These are phyloP conservation scores for Eulemur rufifrons DNA, from an alignment of 2,113 vertebrate species.

Conservation along the genomic window DNA sequence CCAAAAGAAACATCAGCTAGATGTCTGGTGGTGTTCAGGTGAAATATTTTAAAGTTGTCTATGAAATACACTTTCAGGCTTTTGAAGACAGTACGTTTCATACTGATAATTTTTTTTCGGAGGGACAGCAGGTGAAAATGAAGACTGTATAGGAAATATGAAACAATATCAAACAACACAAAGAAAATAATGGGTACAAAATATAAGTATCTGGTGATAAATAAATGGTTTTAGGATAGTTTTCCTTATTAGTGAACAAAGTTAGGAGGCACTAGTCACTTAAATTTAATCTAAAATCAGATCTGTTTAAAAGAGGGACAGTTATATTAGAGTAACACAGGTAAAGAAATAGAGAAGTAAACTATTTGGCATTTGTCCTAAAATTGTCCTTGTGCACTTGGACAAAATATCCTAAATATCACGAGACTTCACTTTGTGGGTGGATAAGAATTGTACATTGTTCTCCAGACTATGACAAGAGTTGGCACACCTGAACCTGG, in stretches of 20 bases:
- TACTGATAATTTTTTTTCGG: background rate
- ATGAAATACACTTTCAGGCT: background rate
- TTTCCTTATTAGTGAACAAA: background rate
- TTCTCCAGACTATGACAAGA: background rate
- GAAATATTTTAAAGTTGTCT: background rate
- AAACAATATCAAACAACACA: background rate
- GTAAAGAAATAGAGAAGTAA: background rate
- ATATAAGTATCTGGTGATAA: background rate
- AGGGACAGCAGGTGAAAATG: background rate
- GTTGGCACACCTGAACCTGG: background rate
- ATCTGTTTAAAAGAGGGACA: background rate
- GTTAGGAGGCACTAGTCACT: background rate
- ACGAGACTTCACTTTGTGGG: background rate
- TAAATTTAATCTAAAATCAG: background rate
- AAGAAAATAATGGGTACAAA: background rate
- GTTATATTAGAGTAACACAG: background rate
- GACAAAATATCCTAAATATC: background rate
- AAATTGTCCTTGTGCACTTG: background rate
- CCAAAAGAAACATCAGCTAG: background rate
- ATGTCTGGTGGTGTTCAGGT: background rate
- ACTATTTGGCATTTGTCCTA: background rate
- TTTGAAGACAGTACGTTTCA: background rate
- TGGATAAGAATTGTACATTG: background rate
- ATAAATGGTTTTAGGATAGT: background rate
- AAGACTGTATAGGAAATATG: background rate